phyloP scores from a whole-genome alignment of 2,113 vertebrate species.

The Rana temporaria region DNA sequence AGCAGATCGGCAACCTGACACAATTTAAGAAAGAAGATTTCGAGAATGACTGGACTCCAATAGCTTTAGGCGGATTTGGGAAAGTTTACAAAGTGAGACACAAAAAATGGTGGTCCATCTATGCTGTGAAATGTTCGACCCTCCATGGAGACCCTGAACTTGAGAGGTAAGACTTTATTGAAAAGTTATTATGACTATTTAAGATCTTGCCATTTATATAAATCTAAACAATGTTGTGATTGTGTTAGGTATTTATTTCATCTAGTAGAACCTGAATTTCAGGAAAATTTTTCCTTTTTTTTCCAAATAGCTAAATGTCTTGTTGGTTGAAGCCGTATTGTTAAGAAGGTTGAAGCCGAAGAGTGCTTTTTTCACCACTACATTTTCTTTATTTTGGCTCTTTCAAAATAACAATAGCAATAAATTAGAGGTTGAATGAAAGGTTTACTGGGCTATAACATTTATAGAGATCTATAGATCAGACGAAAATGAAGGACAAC shows the following conservation, averaged over 20 bases:
- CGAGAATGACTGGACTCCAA: conserved; percentile 76
- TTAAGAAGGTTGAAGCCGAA: too few relatives aligned
- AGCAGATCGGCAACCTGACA: conserved; percentile 54
- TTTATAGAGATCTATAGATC: too few relatives aligned
- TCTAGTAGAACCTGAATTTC: neutral
- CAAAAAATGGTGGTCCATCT: conserved; percentile 74
- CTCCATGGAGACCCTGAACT: conserved; percentile 60
- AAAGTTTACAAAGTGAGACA: conserved; percentile 82
- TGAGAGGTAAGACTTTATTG: conserved; percentile 23
- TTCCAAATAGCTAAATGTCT: neutral
- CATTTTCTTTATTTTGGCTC: too few relatives aligned
- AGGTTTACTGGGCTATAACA: too few relatives aligned
- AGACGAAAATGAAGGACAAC: too few relatives aligned
- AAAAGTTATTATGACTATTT: too few relatives aligned
- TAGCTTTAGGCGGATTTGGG: conserved; percentile 78
- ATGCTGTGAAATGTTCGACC: conserved; percentile 76
- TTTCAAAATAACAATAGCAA: too few relatives aligned
- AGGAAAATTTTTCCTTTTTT: neutral
- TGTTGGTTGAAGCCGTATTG: too few relatives aligned
- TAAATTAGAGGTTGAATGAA: too few relatives aligned
- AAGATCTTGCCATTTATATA: neutral
- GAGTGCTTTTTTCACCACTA: too few relatives aligned
- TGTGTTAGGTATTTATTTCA: neutral
- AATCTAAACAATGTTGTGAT: neutral
- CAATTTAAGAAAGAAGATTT: conserved; percentile 81